phyloP scores from a whole-genome alignment of 1,140 invertebrate species.

The Panagrolaimus sp. region DNA sequence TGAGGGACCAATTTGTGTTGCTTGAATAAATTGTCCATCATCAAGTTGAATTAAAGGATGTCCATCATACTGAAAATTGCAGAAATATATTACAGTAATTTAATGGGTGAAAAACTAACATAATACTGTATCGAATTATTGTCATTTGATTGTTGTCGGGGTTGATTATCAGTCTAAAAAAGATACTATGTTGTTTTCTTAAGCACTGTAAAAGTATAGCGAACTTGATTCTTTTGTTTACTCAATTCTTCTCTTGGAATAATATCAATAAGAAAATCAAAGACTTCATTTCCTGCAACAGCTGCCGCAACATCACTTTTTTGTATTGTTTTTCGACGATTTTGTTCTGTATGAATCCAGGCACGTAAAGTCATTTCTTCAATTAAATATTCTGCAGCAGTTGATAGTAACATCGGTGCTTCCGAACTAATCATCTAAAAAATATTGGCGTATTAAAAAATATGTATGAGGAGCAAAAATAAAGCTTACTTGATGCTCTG shows the following conservation, averaged over 20 bases:
- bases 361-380: constrained; percentile 85
- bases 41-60: constrained; percentile 1
- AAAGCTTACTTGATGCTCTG: constrained; percentile 67
- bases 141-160: background rate
- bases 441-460: background rate
- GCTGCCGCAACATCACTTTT: constrained; percentile 97
- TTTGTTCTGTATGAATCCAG: constrained; percentile 96
- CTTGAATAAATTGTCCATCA: background rate
- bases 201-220: background rate
- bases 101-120: background rate
- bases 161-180: background rate
- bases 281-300: constrained; percentile 94
- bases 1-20: background rate
- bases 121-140: background rate
- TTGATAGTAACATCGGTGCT: constrained; percentile 90
- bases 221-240: background rate
- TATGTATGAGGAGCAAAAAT: background rate
- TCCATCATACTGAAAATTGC: background rate
- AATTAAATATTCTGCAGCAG: constrained; percentile 97
- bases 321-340: constrained; percentile 87
- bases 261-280: constrained; percentile 98
- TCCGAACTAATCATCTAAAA: constrained; percentile 90
- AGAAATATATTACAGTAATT: background rate
- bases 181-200: background rate
- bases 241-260: constrained; percentile 70